Conservation (phyloP, 2,888 invertebrate species). For the Leucophenga montana region DNA sequence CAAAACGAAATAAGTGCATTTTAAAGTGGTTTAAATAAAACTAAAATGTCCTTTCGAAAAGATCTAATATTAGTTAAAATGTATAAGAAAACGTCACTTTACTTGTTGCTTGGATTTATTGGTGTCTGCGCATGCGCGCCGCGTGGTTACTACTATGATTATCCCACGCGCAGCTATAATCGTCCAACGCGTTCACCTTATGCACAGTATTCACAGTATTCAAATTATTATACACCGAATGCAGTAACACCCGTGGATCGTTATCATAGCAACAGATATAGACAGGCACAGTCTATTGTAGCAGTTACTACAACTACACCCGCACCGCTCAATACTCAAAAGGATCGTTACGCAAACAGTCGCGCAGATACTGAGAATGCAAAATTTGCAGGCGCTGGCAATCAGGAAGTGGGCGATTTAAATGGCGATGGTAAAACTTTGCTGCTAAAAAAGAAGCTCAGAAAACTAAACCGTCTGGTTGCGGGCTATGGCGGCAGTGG, state of each 20-base stretch:
- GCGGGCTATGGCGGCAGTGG: conserved; percentile 42
- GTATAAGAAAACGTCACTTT: neutral
- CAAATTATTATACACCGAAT: neutral
- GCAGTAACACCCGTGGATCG: neutral
- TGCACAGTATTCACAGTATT: conserved; percentile 10
- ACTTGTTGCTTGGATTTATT: conserved; percentile 41
- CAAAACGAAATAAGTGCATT: neutral
- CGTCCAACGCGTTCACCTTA: conserved; percentile 1
- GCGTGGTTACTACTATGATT: conserved; percentile 43
- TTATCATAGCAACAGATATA: conserved; percentile 41
- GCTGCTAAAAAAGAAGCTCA: conserved; percentile 54
- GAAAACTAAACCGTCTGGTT: conserved; percentile 33
- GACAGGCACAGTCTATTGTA: conserved; percentile 24
- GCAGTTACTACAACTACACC: conserved; percentile 14
- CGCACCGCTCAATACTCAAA: neutral
- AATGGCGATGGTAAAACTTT: conserved; percentile 51
- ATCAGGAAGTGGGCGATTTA: conserved; percentile 62
- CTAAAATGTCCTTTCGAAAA: neutral
- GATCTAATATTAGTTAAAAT: neutral
- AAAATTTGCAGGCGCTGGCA: conserved; percentile 66
- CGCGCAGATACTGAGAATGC: conserved; percentile 64
- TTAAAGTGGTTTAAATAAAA: neutral
- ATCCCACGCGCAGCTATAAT: conserved; percentile 21
- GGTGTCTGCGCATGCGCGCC: conserved; percentile 44
- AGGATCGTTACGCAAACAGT: conserved; percentile 18